Evolutionary conservation across 1,140 invertebrate species (phyloP).

Genomic region (Drosophila carrolli): DNA sequence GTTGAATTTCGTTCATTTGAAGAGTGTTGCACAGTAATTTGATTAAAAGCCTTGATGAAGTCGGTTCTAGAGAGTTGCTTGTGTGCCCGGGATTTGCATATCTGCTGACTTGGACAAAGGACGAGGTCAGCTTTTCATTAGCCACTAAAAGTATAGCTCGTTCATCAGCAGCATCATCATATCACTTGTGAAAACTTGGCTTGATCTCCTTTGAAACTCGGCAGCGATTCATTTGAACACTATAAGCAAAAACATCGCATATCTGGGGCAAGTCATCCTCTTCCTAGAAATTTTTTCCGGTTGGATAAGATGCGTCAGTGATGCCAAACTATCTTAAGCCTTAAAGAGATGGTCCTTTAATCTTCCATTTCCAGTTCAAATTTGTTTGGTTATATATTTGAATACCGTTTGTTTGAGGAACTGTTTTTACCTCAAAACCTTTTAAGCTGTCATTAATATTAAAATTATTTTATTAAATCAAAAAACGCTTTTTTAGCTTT

Average conservation of each 20-base stretch:
- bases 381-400: no score
- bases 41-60: slow-evolving; percentile 67
- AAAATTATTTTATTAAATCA: no score
- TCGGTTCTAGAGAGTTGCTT: slow-evolving; percentile 18
- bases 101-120: slow-evolving; percentile 56
- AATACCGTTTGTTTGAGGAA: no score
- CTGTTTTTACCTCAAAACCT: no score
- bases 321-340: not conserved
- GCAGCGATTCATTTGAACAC: slow-evolving; percentile 72
- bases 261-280: slow-evolving; percentile 29
- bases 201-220: slow-evolving; percentile 24
- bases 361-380: no score
- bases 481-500: no score
- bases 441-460: no score
- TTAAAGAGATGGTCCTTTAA: not conserved
- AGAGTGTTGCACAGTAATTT: slow-evolving; percentile 69
- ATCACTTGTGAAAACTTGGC: slow-evolving; percentile 23
- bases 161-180: slow-evolving; percentile 45
- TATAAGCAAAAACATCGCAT: slow-evolving; percentile 41
- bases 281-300: slow-evolving; percentile 12
- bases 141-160: slow-evolving; percentile 21
- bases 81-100: slow-evolving; percentile 60
- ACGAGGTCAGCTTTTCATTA: slow-evolving; percentile 56
- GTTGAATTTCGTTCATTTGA: slow-evolving; percentile 41
- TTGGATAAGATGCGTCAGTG: slow-evolving; percentile 32